A percentile compares a stretch with the other conserved stretches of the same genome.
Conservation (phyloP, 2,113 vertebrate species). For the Halcyon senegalensis region DNA sequence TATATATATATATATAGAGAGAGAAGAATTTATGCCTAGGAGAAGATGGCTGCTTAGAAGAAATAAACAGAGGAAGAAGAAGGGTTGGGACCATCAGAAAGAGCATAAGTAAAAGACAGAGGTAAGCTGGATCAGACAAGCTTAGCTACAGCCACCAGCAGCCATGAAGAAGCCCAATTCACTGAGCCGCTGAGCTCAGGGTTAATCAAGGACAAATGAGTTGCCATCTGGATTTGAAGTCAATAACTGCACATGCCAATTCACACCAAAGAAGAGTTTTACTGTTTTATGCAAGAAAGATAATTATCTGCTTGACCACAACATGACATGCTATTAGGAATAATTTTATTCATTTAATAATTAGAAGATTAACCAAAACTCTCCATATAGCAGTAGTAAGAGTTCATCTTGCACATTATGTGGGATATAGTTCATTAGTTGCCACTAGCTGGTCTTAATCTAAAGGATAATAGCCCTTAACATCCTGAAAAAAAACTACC, state of each 20-base stretch:
- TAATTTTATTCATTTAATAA: neutral
- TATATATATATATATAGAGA: neutral
- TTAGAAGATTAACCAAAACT: slow-evolving; percentile 33
- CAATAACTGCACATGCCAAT: neutral
- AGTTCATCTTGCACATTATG: neutral
- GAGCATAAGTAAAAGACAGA: neutral
- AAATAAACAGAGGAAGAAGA: neutral
- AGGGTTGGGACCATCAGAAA: neutral
- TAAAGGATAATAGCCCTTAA: neutral
- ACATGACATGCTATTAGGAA: neutral
- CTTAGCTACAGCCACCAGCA: neutral
- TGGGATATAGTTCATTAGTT: neutral
- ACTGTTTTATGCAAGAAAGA: neutral
- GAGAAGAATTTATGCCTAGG: neutral
- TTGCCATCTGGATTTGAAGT: neutral
- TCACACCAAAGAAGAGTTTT: neutral
- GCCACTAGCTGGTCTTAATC: neutral
- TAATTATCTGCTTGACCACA: slow-evolving; percentile 29
- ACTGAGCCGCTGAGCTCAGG: neutral
- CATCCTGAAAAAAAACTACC: neutral
- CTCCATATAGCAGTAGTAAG: accelerated
- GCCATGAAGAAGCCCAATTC: neutral
- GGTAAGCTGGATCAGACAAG: neutral
- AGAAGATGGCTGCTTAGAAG: neutral
- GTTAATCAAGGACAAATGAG: neutral